Evolutionary conservation across 2,113 vertebrate genomes (phyloP), one percentile per base, ranked within the genome.

Genomic region (Regulus satrapa): DNA sequence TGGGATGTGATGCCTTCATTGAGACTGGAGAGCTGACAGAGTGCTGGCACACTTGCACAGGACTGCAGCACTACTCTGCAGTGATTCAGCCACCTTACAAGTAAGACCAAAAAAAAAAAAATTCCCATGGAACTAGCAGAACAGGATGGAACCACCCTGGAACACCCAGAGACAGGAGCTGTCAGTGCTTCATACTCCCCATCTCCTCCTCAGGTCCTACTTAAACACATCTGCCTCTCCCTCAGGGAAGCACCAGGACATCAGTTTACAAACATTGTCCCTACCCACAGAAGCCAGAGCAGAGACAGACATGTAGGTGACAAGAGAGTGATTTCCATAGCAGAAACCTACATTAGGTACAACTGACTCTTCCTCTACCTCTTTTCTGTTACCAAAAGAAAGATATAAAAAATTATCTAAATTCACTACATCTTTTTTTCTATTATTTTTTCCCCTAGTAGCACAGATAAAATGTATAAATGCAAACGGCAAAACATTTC

Each of bases 401-500:
- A 41, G n/a, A n/a, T 34, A 64, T 36, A 31, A 41, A 75, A 78
- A 66, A 75, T 36, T 29, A 82, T 74, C 54, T 49, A 49, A 31
- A 32, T 69, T 73, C 49, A 21, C 59, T 81, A 71, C 4, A 36
- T n/a, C 12, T 8, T 58, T 87, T 48, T 79, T 66, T 11, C 6
- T 9, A 36, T 17, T 38, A 1, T 34, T 25, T 52, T 28, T 59
- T 16, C 8, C 38, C 38, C 15, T 73, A 73, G 31, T 28, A 73
- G 66, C 32, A 73, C 46, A 58, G 49, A 56, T 9, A 71, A 91
- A 89, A 92, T 13, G 24, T 28, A 69, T 62, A 82, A 64, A 73
- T 89, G 71, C 63, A 92, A 91, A 85, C 1, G 8, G 85, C 72
- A 89, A 90, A 96, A 93, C 82, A 81, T 90, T 92, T 88, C 64